Evolutionary conservation across 2,113 vertebrate genomes (phyloP), one percentile per base, ranked within the genome.

Genomic region (Etheostoma spectabile): DNA sequence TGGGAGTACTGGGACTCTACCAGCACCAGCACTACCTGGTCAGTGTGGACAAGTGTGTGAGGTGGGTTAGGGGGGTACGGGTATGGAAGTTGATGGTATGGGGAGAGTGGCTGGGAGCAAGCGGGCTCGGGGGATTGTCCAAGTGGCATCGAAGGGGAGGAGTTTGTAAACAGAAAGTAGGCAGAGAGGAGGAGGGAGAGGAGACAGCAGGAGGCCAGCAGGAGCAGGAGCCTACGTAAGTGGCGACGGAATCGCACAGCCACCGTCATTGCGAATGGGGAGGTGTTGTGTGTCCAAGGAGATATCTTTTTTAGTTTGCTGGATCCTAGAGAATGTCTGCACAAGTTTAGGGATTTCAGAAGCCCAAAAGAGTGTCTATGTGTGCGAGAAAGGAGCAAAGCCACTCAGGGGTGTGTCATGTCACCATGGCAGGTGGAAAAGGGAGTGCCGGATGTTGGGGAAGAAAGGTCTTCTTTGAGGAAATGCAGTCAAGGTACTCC

Each of bases 1-100:
- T 99, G 98, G 14, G 98, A 99, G 84, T 99, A 99, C 75, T 99
- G 98, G 73, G 98, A 99, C 82, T 99, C 98, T 84, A 99, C 97
- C 1, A 99, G 97, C 4, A 99, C 96, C 59, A 99, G 95, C 22
- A 98, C 94, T 0, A 95, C 96, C 0, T 96, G 95, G 5, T 99
- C 96, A 2, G 97, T 98, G 82, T 95, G 96, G 1, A 96, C 95
- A 80, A 97, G 96, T 0, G 96, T 96, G 90, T 97, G 96, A 0
- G 97, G 96, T 0, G 97, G 96, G 86, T 96, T 97, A 0, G 95
- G 94, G 0, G 96, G 96, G 87, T 96, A 96, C 24, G 96, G 91
- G 77, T 97, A 96, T 0, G 85, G 63, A 0, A 83, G 62, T 0
- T 96, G 95, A 10, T 97, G 94, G 72, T 97, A 97, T 0, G 97